Percentiles rank a stretch among this genome's conserved stretches.
phyloP scores from a whole-genome alignment of 2,113 vertebrate species.

The Takifugu bimaculatus region DNA sequence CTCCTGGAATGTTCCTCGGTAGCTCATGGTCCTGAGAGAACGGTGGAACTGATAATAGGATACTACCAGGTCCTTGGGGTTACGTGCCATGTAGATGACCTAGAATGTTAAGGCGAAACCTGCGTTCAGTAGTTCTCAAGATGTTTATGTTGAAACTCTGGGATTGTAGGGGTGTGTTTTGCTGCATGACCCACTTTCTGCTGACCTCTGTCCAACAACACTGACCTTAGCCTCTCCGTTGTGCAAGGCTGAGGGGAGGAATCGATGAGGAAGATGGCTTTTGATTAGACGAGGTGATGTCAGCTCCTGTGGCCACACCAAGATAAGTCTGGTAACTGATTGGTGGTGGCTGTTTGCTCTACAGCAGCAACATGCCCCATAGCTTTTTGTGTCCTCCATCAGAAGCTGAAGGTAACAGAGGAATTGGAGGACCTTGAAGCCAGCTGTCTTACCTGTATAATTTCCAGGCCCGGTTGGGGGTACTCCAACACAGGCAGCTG shows the following conservation, averaged over 20 bases:
- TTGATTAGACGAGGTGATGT: conserved; percentile 96
- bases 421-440: neutral
- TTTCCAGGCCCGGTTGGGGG: conserved; percentile 93
- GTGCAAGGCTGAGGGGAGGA: conserved; percentile 92
- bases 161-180: too few species aligned
- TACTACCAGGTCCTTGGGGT: conserved; percentile 97
- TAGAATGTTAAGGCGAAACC: conserved; percentile 37
- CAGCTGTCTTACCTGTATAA: conserved; percentile 86
- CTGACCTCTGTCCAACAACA: neutral
- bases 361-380: too few species aligned
- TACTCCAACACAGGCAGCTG: conserved; percentile 96
- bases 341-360: neutral
- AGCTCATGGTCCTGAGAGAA: conserved; percentile 97
- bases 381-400: too few species aligned
- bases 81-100: conserved; percentile 99
- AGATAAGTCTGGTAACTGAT: neutral
- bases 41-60: conserved; percentile 99
- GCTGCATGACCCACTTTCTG: too few species aligned
- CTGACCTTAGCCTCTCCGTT: conserved; percentile 93
- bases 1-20: conserved; percentile 96
- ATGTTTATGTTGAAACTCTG: too few species aligned
- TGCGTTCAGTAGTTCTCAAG: neutral
- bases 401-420: too few species aligned
- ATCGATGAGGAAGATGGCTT: conserved; percentile 93
- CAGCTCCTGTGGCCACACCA: conserved; percentile 79